A percentile compares a stretch with the other conserved stretches of the same genome.
phyloP scores from a whole-genome alignment of 2,888 invertebrate genomes.

The Morpho deidamia region DNA sequence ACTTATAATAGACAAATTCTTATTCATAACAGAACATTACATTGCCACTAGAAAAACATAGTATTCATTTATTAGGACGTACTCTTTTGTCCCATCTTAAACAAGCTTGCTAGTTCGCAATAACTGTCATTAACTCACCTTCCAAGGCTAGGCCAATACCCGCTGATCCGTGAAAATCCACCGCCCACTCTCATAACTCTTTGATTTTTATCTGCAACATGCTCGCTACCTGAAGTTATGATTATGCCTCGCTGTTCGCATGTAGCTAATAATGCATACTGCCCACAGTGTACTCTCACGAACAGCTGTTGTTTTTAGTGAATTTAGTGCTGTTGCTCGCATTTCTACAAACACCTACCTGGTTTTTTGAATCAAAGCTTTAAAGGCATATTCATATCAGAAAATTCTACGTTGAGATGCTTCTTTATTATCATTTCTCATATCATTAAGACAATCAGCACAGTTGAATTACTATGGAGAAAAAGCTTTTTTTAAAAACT shows the following conservation, averaged over 20 bases:
- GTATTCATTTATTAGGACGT: background rate
- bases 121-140: conserved; percentile 64
- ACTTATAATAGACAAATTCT: no score
- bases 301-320: conserved; percentile 11
- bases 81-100: conserved; percentile 35
- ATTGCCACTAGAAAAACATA: no score
- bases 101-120: conserved; percentile 65
- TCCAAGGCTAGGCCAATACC: conserved; percentile 52
- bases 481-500: no score
- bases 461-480: no score
- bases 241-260: conserved; percentile 18
- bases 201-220: conserved; percentile 25
- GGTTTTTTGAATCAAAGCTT: background rate
- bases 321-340: background rate
- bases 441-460: no score
- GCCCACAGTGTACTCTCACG: conserved; percentile 16
- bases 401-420: no score
- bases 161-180: conserved; percentile 58
- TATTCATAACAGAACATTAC: no score
- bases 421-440: no score
- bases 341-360: background rate
- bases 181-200: conserved; percentile 43
- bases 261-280: conserved; percentile 24
- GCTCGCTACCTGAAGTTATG: conserved; percentile 26
- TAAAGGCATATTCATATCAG: no score